Percentiles rank a stretch among this genome's conserved stretches.
These are phyloP conservation scores for Enhydra lutris DNA, from an alignment of 2,113 vertebrate genomes.

Conservation along the genomic window DNA sequence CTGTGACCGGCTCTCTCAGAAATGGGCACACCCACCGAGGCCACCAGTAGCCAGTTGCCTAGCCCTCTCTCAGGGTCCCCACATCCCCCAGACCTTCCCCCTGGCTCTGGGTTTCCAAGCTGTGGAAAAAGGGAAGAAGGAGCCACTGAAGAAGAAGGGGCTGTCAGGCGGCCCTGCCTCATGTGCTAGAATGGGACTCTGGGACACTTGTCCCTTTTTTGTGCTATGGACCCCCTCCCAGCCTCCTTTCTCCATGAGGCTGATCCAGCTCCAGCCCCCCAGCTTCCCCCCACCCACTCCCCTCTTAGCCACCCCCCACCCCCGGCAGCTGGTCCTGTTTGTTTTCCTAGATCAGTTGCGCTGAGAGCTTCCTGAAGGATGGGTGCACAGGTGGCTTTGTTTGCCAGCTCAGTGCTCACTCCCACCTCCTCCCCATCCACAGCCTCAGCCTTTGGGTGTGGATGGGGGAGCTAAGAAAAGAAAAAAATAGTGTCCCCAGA, in stretches of 20 bases:
- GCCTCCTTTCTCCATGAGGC: background rate
- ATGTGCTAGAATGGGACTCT: background rate
- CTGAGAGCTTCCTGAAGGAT: constrained; percentile 82
- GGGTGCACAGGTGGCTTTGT: constrained; percentile 86
- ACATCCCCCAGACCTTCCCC: too few relatives aligned
- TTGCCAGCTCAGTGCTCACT: constrained; percentile 76
- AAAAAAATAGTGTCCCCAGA: background rate
- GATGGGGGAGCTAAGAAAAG: background rate
- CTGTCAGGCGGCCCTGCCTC: background rate
- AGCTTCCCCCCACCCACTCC: background rate
- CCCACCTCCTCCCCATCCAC: constrained; percentile 27
- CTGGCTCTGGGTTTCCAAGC: background rate
- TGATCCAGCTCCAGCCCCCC: background rate
- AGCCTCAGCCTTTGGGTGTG: background rate
- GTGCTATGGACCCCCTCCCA: background rate
- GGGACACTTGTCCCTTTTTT: background rate
- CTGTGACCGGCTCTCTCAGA: background rate
- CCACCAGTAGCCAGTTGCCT: background rate
- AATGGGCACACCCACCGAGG: background rate
- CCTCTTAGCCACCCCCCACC: background rate
- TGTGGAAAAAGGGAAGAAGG: background rate
- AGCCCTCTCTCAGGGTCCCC: background rate
- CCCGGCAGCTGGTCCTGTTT: constrained; percentile 75
- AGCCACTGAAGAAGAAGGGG: background rate
- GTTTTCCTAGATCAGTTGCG: constrained; percentile 66